Percentiles rank a stretch among this genome's conserved stretches.
These are phyloP conservation scores for Sclerodermus sp. DNA, from an alignment of 2,888 invertebrate species.

Conservation along the genomic window DNA sequence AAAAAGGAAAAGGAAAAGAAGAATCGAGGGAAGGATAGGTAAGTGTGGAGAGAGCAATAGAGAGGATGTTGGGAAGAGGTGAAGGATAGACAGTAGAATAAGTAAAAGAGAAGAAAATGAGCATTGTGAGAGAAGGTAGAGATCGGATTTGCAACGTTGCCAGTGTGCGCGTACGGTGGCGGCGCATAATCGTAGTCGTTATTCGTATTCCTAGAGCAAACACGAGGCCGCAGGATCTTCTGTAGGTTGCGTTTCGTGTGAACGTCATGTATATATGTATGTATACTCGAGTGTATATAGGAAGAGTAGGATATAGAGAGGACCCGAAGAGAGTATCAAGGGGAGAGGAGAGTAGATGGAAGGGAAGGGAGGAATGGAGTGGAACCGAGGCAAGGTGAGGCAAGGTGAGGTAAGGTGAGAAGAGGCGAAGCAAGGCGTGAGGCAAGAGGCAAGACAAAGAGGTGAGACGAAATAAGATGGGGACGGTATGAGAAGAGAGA, in stretches of 20 bases:
- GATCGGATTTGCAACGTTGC: constrained; percentile 33
- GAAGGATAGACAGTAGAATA: no score
- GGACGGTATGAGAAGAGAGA: no score
- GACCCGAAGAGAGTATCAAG: constrained; percentile 4
- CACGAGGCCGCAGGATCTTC: constrained; percentile 24
- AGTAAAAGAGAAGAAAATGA: no score
- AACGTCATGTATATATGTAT: background rate
- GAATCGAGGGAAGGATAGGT: no score
- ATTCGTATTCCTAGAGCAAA: constrained; percentile 31
- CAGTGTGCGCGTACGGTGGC: constrained; percentile 24
- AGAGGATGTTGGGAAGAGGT: background rate
- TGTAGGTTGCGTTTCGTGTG: background rate
- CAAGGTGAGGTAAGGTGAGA: constrained; percentile 13
- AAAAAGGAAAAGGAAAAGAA: constrained; percentile 2
- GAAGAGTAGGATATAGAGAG: background rate
- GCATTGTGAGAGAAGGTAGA: constrained; percentile 3
- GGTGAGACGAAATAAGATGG: no score
- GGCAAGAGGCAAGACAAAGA: no score
- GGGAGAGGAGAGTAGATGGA: constrained; percentile 8
- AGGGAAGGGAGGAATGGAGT: constrained; percentile 3
- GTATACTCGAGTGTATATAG: background rate
- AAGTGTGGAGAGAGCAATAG: background rate
- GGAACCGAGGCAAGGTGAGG: constrained; percentile 4
- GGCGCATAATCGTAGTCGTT: constrained; percentile 31
- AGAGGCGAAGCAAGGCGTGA: no score